Evolutionary conservation across 2,888 invertebrate genomes (phyloP), one percentile per base, ranked within the genome.

Genomic region (Yponomeuta cagnagella): DNA sequence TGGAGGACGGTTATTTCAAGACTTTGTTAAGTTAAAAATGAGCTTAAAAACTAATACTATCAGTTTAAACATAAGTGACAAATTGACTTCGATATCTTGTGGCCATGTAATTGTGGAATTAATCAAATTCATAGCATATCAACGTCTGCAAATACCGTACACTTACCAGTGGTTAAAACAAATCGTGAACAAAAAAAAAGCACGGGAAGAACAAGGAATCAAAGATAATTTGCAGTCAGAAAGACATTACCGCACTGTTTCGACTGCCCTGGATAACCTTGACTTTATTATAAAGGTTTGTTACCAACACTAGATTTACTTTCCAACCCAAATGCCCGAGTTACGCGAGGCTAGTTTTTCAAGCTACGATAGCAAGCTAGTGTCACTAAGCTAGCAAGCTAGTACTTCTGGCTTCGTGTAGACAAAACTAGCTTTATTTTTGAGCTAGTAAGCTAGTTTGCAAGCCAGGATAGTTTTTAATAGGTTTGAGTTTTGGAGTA

Each of bases 101-200:
- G 93, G 94, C 5, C 89, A 93, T 74, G 82, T 94, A 68, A 84
- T 94, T 69, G 93, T 91, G 37, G 94, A 94, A 83, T 78, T 94
- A 73, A 83, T 94, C 66, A 94, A 94, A 80, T 93, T 92, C 75
- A 82, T 94, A 66, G 83, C 90, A 0, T 94, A 93, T 83, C 93
- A 94, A 80, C 92, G 93, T 79, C 82, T 93, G 64, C 94, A 93
- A 81, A 93, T 93, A 77, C 93, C 93, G 0, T 93, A 93, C 74
- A 82, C 85, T 0, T 93, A 92, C 74, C 89, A 89, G 73, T 92
- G 92, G 89, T 75, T 93, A 52, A 93, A 93, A 75, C 88, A 90
- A 77, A 80, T 89, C 43, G 81, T 93, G 52, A 89, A 77, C 69
- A 89, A 84, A 71, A 88, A 82, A 73, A 89, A 87, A 73, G 77